Evolutionary conservation across 2,888 invertebrate species (phyloP), one percentile per base, ranked within the genome.

Genomic region (Patella depressa): DNA sequence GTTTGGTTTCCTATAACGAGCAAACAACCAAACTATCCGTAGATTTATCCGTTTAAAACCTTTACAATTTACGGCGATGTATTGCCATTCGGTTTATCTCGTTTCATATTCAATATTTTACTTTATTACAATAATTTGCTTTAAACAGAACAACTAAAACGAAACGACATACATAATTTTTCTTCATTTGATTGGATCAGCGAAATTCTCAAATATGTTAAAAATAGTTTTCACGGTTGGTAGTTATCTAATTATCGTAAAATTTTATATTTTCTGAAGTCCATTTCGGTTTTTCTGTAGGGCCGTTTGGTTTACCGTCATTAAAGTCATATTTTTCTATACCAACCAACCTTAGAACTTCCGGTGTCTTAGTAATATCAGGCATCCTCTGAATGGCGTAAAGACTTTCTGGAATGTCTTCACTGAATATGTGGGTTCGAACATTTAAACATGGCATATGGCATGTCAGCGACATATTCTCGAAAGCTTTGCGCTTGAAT

Each of bases 251-350:
- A 9, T 45, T 45, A 45, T 45, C 45, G 45, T 45, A 45, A 45
- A 45, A 45, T 45, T 45, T 45, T 5, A 45, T 45, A 45, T 45
- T 45, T 5, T 19, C 65, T 24, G 65, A 24, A 24, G 14, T 65
- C 65, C 65, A 65, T 19, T 65, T 65, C 12, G 65, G 65, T 65
- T 15, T 24, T 17, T 65, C 65, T 14, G n/a, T 17, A 12, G 19
- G 19, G 2, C 65, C 65, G 17, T 65, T 24, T 3, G 65, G 65
- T 24, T 24, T 65, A 24, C 65, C 65, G 19, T 65, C 19, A 14
- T 65, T 24, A 14, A 65, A 65, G 65, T 65, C 24, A 65, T 65
- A 65, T 65, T 65, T 65, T 65, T 65, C 65, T 3, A 65, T 65
- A 19, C 65, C 65, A 15, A 19, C 65, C 19, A 65, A 12, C 24